phyloP scores from a whole-genome alignment of 2,797 vertebrate species.

The Melanotaenia nigrans region DNA sequence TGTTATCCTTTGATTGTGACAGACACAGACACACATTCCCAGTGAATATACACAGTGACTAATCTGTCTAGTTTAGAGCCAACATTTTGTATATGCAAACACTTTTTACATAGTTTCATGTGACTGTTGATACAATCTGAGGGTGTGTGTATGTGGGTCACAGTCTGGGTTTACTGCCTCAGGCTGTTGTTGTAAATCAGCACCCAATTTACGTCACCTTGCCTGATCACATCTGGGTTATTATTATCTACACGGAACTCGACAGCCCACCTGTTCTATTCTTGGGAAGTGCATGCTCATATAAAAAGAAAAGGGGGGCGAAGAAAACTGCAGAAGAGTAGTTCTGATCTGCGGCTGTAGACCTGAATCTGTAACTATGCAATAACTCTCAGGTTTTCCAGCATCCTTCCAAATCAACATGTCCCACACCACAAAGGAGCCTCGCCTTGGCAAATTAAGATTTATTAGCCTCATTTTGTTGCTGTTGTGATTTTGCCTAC shows the following conservation, averaged over 20 bases:
- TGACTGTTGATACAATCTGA: neutral
- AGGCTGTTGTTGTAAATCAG: conserved; percentile 58
- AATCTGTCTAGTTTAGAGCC: conserved; percentile 19
- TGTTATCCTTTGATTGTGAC: conserved; percentile 62
- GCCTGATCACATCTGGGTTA: conserved; percentile 52
- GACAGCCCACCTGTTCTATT: conserved; percentile 53
- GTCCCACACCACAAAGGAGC: conserved; percentile 58
- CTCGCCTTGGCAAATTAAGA: conserved; percentile 68
- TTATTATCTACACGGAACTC: conserved; percentile 44
- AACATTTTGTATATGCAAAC: neutral
- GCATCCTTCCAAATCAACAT: conserved; percentile 71
- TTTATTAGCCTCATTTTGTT: conserved; percentile 67
- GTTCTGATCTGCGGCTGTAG: conserved; percentile 71
- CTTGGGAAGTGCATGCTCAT: conserved; percentile 28
- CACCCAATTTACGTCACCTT: conserved; percentile 54
- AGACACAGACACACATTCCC: conserved; percentile 24
- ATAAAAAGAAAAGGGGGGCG: conserved; percentile 13
- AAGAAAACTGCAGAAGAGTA: conserved; percentile 35
- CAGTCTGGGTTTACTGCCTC: conserved; percentile 35
- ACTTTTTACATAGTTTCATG: neutral
- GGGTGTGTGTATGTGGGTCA: conserved; percentile 42
- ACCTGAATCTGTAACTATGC: conserved; percentile 70
- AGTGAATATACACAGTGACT: conserved; percentile 34
- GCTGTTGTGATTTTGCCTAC: conserved; percentile 40
- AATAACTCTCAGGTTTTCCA: conserved; percentile 60